Percentiles rank a stretch among this genome's conserved stretches.
Evolutionary conservation across 2,797 vertebrate species (phyloP).

Genomic region (Octomys mimax): DNA sequence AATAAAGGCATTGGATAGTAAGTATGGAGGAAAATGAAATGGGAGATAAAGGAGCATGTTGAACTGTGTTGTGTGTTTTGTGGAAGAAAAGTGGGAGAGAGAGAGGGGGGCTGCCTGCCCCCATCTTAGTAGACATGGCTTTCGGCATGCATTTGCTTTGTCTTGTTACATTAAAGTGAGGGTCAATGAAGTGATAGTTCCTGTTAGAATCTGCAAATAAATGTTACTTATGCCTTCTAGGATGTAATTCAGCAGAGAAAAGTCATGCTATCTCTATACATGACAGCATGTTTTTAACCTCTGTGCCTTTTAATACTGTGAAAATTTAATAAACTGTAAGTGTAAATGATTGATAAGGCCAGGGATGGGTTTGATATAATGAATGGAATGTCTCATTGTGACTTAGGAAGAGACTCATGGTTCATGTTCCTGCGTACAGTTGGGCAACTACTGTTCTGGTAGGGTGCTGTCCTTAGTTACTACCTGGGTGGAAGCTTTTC

Average conservation of each 20-base stretch:
- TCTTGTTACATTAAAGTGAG: not conserved
- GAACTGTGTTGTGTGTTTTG: not conserved
- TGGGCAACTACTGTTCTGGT: not conserved
- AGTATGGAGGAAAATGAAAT: not conserved
- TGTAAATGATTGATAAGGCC: constrained; percentile 2
- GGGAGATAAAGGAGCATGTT: not conserved
- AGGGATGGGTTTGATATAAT: not conserved
- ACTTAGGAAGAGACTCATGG: not conserved
- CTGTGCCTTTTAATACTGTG: not conserved
- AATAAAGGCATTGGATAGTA: not conserved
- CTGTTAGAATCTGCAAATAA: not conserved
- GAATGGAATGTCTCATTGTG: not conserved
- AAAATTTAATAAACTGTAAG: not conserved
- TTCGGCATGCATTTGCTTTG: not conserved
- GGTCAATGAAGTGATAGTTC: not conserved
- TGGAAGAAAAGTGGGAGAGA: too few relatives aligned
- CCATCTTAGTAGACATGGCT: not conserved
- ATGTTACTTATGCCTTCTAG: not conserved
- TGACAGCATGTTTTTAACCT: not conserved
- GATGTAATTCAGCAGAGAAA: not conserved
- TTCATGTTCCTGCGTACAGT: not conserved
- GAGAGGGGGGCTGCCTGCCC: not conserved
- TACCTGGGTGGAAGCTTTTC: not conserved
- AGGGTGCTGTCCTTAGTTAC: too few relatives aligned
- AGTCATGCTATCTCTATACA: not conserved